Conservation (phyloP, 1,140 invertebrate species). For the Atta cephalotes region DNA sequence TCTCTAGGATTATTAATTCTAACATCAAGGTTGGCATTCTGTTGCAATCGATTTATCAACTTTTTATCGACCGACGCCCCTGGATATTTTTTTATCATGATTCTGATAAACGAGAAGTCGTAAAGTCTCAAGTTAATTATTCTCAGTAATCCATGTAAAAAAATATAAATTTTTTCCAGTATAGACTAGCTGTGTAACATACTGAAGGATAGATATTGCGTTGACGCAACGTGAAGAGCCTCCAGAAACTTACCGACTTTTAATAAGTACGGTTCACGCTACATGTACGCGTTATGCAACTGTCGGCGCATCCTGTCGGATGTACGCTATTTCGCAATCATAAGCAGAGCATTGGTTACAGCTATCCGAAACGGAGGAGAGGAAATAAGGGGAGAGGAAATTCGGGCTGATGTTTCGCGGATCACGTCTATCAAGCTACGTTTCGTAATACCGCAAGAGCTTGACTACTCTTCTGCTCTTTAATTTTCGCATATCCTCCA, state of each 20-base stretch:
- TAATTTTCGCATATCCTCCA: conserved; percentile 40
- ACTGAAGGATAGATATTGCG: conserved; percentile 27
- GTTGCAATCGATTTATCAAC: conserved; percentile 7
- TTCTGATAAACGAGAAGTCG: not conserved
- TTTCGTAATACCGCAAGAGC: conserved; percentile 82
- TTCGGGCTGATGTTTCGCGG: conserved; percentile 77
- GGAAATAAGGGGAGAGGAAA: conserved; percentile 43
- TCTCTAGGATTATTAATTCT: conserved; percentile 18
- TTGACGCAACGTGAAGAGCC: conserved; percentile 34
- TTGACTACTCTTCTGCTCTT: conserved; percentile 50
- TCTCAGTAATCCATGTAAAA: conserved; percentile 17
- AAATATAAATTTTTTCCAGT: conserved; percentile 9
- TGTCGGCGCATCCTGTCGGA: conserved; percentile 82
- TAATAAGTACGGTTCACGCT: conserved; percentile 81
- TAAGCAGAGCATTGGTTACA: conserved; percentile 84
- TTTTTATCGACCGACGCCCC: conserved; percentile 18
- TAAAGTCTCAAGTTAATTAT: conserved; percentile 22
- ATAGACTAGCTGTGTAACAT: not conserved
- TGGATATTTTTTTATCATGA: conserved; percentile 7
- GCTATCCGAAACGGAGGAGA: conserved; percentile 73
- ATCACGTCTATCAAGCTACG: conserved; percentile 82
- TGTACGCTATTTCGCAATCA: conserved; percentile 85
- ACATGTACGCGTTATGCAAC: conserved; percentile 79
- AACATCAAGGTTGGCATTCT: conserved; percentile 12
- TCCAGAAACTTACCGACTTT: conserved; percentile 72